Conservation (phyloP, 2,888 invertebrate species). For the Orchestes rusci region DNA sequence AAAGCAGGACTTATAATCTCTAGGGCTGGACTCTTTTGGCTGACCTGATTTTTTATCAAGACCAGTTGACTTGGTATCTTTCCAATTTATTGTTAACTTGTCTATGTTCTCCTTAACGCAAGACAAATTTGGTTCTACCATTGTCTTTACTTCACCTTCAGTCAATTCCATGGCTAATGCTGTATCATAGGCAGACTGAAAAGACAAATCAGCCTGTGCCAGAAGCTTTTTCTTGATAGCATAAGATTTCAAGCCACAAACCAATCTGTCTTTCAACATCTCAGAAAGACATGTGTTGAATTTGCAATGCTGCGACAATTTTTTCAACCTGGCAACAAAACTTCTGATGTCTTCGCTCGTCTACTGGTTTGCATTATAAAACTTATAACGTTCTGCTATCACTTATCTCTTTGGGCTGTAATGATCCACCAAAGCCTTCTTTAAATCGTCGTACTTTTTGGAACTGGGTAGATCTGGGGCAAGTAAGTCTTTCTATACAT, state of each 20-base stretch:
- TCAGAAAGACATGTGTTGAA: constrained; percentile 29
- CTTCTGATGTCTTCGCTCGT: constrained; percentile 14
- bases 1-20: not conserved
- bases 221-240: constrained; percentile 25
- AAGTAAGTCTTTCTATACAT: constrained; percentile 23
- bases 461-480: constrained; percentile 19
- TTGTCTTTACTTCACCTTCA: constrained; percentile 12
- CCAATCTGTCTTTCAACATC: constrained; percentile 23
- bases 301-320: constrained; percentile 27
- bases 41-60: not conserved
- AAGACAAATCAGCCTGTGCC: constrained; percentile 12
- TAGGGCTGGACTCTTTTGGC: not conserved
- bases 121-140: not conserved
- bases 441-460: constrained; percentile 25
- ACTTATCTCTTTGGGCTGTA: constrained; percentile 26
- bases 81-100: not conserved
- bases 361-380: constrained; percentile 28
- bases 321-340: constrained; percentile 27
- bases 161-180: constrained; percentile 16
- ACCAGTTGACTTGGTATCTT: not conserved
- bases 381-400: constrained; percentile 30
- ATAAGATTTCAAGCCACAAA: constrained; percentile 26
- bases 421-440: constrained; percentile 18
- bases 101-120: not conserved
- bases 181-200: constrained; percentile 3